phyloP scores from a whole-genome alignment of 2,888 invertebrate genomes.

The Sinodicranocentrus sp. region DNA sequence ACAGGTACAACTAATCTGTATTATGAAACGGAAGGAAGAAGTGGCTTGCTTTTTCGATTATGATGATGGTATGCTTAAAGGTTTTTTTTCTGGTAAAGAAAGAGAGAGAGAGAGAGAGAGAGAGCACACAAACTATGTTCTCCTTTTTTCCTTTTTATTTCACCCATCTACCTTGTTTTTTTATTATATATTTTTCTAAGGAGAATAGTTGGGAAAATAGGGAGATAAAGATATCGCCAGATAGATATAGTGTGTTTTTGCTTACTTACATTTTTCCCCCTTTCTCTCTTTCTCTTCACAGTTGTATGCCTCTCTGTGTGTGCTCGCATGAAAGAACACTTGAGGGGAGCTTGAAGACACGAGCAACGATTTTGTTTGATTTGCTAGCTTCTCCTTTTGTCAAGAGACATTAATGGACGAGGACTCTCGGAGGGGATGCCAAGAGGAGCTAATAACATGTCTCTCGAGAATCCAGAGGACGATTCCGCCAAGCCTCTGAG shows the following conservation, averaged over 20 bases:
- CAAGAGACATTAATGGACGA: slow-evolving; percentile 77
- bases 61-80: slow-evolving; percentile 53
- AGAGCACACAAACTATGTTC: not conserved
- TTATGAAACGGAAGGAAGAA: slow-evolving; percentile 62
- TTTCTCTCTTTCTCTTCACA: slow-evolving; percentile 23
- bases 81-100: slow-evolving; percentile 28
- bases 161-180: not conserved
- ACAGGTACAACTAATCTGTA: slow-evolving; percentile 58
- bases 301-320: slow-evolving; percentile 14
- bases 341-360: slow-evolving; percentile 72
- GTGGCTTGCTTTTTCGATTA: slow-evolving; percentile 46
- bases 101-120: too few relatives aligned
- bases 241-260: not conserved
- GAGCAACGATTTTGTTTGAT: slow-evolving; percentile 76
- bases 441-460: slow-evolving; percentile 77
- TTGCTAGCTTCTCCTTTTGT: slow-evolving; percentile 76
- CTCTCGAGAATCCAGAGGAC: slow-evolving; percentile 77
- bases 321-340: slow-evolving; percentile 67
- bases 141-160: not conserved
- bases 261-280: slow-evolving; percentile 11
- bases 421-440: slow-evolving; percentile 76
- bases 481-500: slow-evolving; percentile 74
- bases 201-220: slow-evolving; percentile 14
- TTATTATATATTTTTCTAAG: not conserved
- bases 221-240: not conserved